These are phyloP conservation scores for Trogon surrucura DNA, from an alignment of 2,113 vertebrate species.

Conservation along the genomic window DNA sequence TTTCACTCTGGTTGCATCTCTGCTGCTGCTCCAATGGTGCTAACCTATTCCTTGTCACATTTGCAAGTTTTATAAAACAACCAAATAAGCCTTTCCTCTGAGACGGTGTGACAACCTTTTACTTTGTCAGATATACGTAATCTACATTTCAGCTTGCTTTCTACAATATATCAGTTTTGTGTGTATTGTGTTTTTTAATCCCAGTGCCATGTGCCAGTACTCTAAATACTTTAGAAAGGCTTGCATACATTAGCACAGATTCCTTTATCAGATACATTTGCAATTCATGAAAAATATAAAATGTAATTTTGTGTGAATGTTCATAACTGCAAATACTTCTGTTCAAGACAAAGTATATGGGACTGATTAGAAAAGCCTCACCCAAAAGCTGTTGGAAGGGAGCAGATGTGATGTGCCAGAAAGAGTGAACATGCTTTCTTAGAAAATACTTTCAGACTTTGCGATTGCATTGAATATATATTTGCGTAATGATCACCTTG, in stretches of 20 bases:
- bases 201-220: not conserved
- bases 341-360: not conserved
- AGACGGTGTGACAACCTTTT: not conserved
- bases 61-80: not conserved
- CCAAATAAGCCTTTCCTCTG: not conserved
- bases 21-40: not conserved
- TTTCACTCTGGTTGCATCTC: not conserved
- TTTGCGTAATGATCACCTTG: slow-evolving; percentile 13
- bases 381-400: not conserved
- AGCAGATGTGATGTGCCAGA: not conserved
- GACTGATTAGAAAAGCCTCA: not conserved
- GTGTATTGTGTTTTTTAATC: not conserved
- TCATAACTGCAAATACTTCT: not conserved
- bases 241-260: not conserved
- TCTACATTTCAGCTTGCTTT: not conserved
- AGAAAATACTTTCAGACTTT: not conserved
- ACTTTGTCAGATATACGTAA: not conserved
- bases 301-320: not conserved
- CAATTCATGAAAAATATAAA: not conserved
- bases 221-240: not conserved
- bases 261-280: not conserved
- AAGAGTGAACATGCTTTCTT: not conserved
- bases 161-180: not conserved
- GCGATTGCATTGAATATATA: not conserved
- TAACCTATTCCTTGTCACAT: not conserved